Evolutionary conservation across 2,113 vertebrate species (phyloP).

Genomic region (Dicerorhinus sumatrensis): DNA sequence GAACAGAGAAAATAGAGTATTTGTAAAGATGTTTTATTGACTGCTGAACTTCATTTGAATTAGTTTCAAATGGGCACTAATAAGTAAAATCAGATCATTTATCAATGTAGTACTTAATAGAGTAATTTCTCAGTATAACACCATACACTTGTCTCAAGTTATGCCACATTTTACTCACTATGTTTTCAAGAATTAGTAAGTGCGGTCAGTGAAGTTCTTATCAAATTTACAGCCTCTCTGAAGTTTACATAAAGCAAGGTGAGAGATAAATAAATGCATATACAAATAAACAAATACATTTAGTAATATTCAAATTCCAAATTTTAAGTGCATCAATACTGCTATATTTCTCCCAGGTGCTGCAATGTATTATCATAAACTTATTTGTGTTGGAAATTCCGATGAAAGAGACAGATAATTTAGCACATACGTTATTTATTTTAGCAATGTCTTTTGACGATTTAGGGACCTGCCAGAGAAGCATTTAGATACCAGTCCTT

Average conservation of each 20-base stretch:
- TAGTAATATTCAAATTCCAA: not conserved
- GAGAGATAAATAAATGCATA: not conserved
- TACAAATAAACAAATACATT: not conserved
- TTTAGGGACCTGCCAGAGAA: not conserved
- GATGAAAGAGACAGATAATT: not conserved
- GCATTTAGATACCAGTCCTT: not conserved
- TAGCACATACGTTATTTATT: not conserved
- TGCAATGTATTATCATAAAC: not conserved
- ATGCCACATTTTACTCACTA: not conserved
- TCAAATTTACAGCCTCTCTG: not conserved
- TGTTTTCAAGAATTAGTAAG: not conserved
- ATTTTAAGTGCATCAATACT: not conserved
- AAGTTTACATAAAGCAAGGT: constrained; percentile 26
- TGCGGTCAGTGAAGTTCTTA: not conserved
- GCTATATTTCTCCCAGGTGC: not conserved
- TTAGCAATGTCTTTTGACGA: not conserved
- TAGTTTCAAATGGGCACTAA: not conserved
- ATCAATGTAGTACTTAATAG: not conserved
- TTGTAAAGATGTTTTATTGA: constrained; percentile 28
- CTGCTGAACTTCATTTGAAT: not conserved
- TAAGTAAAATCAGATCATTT: not conserved
- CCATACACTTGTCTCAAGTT: not conserved
- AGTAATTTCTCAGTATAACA: not conserved
- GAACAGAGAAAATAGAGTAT: constrained; percentile 9
- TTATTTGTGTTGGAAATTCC: not conserved